Base-by-base conservation (phyloP, 2,113 vertebrate genomes). In the Tetrax tetrax region DNA sequence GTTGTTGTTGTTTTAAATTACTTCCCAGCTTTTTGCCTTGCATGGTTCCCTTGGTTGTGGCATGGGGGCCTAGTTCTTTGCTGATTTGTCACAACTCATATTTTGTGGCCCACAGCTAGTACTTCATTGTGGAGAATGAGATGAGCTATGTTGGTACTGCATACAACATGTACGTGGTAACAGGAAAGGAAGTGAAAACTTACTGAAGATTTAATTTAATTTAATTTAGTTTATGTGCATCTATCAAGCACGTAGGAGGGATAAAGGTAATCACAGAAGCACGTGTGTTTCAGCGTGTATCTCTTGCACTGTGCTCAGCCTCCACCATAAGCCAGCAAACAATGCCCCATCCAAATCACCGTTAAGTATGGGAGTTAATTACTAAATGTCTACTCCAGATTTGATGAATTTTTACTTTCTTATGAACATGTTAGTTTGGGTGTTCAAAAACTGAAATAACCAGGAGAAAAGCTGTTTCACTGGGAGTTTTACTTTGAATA, bases 271-370 rank as follows among this genome's bases (percentile, higher is more conserved):
- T 60, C 35, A 23, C 23, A 66, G 48, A 50, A 82, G 31, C 14
- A 11, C 14, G 0, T 10, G 3, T 31, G 5, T 35, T 84, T 60
- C 33, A 33, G 25, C 0, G 0, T 35, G 6, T 19, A 12, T 80
- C 27, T n/a, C 20, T 33, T 75, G 38, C 12, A 51, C 80, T 84
- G 64, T 53, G 50, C 45, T 84, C 13, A 17, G 24, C 50, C 23
- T 47, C 12, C 14, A 18, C 3, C 10, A 48, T 4, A 54, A 74
- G 24, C 41, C 41, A 43, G 41, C 5, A 48, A 50, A 56, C 12
- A 18, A 38, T 61, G 28, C 1, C 6, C 7, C 6, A 6, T 60
- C 10, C 75, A 82, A 75, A 53, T 60, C 8, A 6, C 35, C n/a
- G 18, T 43, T 47, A 59, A 72, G 29, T 41, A 28, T 69, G 33